These are phyloP conservation scores for Hydrolagus affinis DNA, from an alignment of 2,113 vertebrate species.

Conservation along the genomic window DNA sequence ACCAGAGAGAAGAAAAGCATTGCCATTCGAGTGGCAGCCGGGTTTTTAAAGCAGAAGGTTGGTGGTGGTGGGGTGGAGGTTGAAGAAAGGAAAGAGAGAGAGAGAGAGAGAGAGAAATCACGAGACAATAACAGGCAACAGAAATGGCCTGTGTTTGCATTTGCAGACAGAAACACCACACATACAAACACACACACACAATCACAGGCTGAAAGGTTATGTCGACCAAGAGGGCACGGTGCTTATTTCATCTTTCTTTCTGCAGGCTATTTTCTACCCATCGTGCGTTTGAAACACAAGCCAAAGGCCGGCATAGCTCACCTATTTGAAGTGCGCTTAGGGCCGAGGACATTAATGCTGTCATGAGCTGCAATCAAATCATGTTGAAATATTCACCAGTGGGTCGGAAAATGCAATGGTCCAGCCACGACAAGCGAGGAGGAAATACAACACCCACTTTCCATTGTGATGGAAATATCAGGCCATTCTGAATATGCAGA, in stretches of 20 bases:
- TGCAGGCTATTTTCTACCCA: slow-evolving; percentile 17
- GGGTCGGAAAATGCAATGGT: slow-evolving; percentile 87
- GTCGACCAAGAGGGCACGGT: neutral
- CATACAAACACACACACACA: neutral
- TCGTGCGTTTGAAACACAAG: neutral
- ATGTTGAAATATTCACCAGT: slow-evolving; percentile 98
- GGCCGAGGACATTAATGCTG: slow-evolving; percentile 48
- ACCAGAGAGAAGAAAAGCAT: neutral
- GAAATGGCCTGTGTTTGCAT: neutral
- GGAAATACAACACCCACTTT: slow-evolving; percentile 69
- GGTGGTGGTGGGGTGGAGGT: no score
- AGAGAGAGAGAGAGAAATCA: slow-evolving; percentile 34
- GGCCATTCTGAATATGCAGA: slow-evolving; percentile 94
- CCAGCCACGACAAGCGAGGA: slow-evolving; percentile 85
- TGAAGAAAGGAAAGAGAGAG: slow-evolving; percentile 38
- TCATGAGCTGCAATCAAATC: slow-evolving; percentile 94
- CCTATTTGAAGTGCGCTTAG: slow-evolving; percentile 9
- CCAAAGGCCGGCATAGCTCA: neutral
- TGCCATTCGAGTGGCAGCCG: neutral
- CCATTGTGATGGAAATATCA: slow-evolving; percentile 83
- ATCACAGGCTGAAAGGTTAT: neutral
- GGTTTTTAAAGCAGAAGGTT: neutral
- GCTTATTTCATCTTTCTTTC: slow-evolving; percentile 12
- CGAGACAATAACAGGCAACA: neutral
- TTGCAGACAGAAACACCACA: neutral